Evolutionary conservation across 2,888 invertebrate genomes (phyloP).

Genomic region (Deladenus siricidicola): DNA sequence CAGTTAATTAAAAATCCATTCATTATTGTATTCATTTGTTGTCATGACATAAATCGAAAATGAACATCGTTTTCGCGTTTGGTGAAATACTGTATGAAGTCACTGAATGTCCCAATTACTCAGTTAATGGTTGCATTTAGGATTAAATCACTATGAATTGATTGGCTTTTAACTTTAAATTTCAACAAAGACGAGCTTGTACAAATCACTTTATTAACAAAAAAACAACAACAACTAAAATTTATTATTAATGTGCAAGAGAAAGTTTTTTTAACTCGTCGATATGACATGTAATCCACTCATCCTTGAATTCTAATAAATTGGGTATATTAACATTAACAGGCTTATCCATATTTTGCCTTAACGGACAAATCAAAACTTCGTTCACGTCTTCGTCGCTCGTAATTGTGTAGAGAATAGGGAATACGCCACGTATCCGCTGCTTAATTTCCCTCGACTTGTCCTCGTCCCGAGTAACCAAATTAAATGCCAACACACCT

Average conservation of each 20-base stretch:
- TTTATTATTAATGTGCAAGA: neutral
- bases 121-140: neutral
- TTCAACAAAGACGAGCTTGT: neutral
- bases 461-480: conserved; percentile 43
- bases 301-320: too few relatives aligned
- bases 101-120: neutral
- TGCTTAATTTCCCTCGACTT: conserved; percentile 25
- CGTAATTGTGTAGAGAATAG: conserved; percentile 5
- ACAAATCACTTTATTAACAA: neutral
- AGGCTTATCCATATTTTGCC: too few relatives aligned
- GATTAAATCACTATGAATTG: neutral
- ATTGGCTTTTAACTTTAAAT: neutral
- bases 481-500: conserved; percentile 42
- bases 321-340: too few relatives aligned
- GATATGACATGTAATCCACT: neutral
- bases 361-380: conserved; percentile 23
- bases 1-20: neutral
- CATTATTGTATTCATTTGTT: neutral
- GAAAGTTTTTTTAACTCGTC: conserved; percentile 2
- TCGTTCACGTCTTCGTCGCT: conserved; percentile 43
- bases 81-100: neutral
- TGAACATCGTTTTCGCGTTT: neutral
- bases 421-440: conserved; percentile 20
- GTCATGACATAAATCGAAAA: neutral
- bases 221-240: neutral